Conservation (phyloP, 2,797 vertebrate species). For the Apogon hyalosoma region DNA sequence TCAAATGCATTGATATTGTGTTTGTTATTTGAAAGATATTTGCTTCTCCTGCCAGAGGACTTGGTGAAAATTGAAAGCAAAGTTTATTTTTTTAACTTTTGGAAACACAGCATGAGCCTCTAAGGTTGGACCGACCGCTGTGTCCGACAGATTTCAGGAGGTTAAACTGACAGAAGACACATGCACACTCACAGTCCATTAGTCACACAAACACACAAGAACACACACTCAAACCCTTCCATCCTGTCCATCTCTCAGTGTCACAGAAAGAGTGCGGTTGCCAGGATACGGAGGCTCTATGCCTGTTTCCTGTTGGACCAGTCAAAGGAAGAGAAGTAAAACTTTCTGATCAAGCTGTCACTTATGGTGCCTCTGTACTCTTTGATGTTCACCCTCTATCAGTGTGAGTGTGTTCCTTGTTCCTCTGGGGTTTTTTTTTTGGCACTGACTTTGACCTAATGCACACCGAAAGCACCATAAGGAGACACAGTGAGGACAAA, state of each 20-base stretch:
- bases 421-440: no score
- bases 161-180: slow-evolving; percentile 51
- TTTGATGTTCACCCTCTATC: slow-evolving; percentile 31
- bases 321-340: slow-evolving; percentile 62
- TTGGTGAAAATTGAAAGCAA: slow-evolving; percentile 8
- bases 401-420: slow-evolving; percentile 3
- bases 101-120: slow-evolving; percentile 1
- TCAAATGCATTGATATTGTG: not conserved
- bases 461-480: no score
- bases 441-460: no score
- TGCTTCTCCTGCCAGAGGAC: not conserved
- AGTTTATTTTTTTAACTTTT: slow-evolving; percentile 10
- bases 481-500: no score
- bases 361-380: slow-evolving; percentile 34
- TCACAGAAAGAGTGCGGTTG: slow-evolving; percentile 64
- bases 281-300: slow-evolving; percentile 70
- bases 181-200: slow-evolving; percentile 33
- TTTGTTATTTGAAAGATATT: not conserved
- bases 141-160: slow-evolving; percentile 30
- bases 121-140: slow-evolving; percentile 34
- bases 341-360: slow-evolving; percentile 72
- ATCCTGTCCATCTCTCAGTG: slow-evolving; percentile 63
- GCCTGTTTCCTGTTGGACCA: slow-evolving; percentile 72
- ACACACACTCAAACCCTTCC: slow-evolving; percentile 25
- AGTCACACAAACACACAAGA: slow-evolving; percentile 22